Percentiles rank a stretch among this genome's conserved stretches.
Evolutionary conservation across 2,888 invertebrate species (phyloP).

Genomic region (Luperina nickerlii): DNA sequence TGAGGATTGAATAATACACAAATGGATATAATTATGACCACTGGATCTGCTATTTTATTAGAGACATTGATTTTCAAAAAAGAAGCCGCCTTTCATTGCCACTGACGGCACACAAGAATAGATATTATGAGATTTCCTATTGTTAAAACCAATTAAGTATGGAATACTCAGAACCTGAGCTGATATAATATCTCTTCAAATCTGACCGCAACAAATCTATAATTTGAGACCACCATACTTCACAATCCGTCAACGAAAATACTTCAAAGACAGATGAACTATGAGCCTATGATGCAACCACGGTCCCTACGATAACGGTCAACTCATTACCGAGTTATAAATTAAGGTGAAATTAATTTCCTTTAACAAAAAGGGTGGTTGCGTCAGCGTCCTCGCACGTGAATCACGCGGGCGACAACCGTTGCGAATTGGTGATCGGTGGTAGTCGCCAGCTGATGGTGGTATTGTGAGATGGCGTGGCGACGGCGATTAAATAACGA

Average conservation of each 20-base stretch:
- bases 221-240: slow-evolving; percentile 27
- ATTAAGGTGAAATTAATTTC: slow-evolving; percentile 71
- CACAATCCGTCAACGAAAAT: not conserved
- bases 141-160: slow-evolving; percentile 16
- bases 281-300: slow-evolving; percentile 15
- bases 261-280: not conserved
- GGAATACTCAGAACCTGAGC: slow-evolving; percentile 1
- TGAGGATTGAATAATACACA: not conserved
- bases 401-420: slow-evolving; percentile 66
- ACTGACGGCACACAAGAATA: not conserved
- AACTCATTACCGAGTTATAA: slow-evolving; percentile 53
- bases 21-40: not conserved
- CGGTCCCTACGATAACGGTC: slow-evolving; percentile 12
- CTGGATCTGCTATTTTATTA: not conserved
- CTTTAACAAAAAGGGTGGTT: slow-evolving; percentile 55
- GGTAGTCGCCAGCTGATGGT: slow-evolving; percentile 31
- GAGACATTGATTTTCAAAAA: not conserved
- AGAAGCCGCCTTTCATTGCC: no score
- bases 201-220: slow-evolving; percentile 34
- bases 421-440: slow-evolving; percentile 70
- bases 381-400: slow-evolving; percentile 52
- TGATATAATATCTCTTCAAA: slow-evolving; percentile 22
- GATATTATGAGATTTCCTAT: not conserved
- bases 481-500: slow-evolving; percentile 32
- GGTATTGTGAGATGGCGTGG: slow-evolving; percentile 5